Conservation (phyloP, 92 coral and sea anemone species). For the Umimayanthus kanabou region DNA sequence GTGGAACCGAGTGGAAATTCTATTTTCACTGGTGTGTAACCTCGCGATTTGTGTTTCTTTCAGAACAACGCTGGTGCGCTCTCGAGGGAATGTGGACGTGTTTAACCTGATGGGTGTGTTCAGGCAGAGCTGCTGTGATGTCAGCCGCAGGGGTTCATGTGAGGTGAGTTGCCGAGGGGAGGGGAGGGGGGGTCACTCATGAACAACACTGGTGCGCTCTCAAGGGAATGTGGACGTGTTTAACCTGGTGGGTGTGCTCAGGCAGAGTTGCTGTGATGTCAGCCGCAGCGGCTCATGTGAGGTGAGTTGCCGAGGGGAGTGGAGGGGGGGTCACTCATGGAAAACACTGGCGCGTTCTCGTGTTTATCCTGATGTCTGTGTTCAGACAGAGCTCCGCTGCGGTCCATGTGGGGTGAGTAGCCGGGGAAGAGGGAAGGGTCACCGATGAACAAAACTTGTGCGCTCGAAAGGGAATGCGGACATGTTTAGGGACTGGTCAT, state of each 20-base stretch:
- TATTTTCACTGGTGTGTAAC: neutral
- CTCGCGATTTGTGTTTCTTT: neutral
- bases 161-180: conserved; percentile 10
- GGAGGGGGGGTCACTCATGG: too few relatives aligned
- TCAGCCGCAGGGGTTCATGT: neutral
- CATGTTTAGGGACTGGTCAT: too few relatives aligned
- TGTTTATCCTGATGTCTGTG: too few relatives aligned
- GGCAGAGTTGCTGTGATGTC: conserved; percentile 2
- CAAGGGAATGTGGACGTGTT: conserved; percentile 11
- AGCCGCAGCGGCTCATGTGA: neutral
- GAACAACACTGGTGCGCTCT: neutral
- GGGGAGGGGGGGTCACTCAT: neutral
- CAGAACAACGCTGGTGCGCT: neutral
- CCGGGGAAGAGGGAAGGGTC: neutral
- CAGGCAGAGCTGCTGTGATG: conserved; percentile 9
- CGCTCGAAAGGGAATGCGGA: too few relatives aligned
- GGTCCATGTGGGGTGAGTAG: too few relatives aligned
- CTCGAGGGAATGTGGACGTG: conserved; percentile 13
- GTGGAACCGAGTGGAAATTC: too few relatives aligned
- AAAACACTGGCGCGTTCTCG: too few relatives aligned
- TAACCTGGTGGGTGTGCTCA: neutral
- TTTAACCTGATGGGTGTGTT: conserved; percentile 14
- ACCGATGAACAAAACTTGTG: too few relatives aligned
- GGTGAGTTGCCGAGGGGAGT: conserved; percentile 4
- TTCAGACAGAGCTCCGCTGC: too few relatives aligned